phyloP scores from a whole-genome alignment of 2,797 vertebrate species.

The Philypnodon macrostomus region DNA sequence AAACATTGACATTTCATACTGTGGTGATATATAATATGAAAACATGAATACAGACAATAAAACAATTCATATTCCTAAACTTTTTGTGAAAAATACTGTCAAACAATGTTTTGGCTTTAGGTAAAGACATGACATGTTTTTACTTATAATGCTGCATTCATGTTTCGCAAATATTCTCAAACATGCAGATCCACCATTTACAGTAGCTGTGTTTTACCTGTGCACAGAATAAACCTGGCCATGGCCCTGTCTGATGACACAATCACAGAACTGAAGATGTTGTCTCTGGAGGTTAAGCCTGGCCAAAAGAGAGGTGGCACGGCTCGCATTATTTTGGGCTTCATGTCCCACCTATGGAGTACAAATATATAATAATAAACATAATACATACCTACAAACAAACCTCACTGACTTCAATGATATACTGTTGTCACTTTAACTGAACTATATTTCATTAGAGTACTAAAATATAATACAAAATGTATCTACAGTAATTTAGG shows the following conservation, averaged over 20 bases:
- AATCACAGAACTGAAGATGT: conserved; percentile 69
- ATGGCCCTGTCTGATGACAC: conserved; percentile 60
- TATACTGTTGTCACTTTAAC: too few relatives aligned
- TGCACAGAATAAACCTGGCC: conserved; percentile 67
- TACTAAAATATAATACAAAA: too few relatives aligned
- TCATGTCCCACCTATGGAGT: conserved; percentile 27
- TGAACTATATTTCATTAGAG: too few relatives aligned
- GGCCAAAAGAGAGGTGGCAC: conserved; percentile 51
- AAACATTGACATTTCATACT: not conserved
- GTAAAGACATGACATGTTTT: too few relatives aligned
- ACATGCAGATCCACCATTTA: not conserved
- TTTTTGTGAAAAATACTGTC: too few relatives aligned
- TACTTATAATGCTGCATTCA: too few relatives aligned
- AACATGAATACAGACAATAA: not conserved
- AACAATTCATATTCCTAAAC: not conserved
- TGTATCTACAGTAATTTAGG: too few relatives aligned
- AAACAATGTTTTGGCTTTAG: too few relatives aligned
- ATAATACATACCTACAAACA: not conserved
- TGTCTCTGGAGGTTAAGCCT: conserved; percentile 64
- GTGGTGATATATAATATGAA: too few relatives aligned
- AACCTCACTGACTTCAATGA: not conserved
- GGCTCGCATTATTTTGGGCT: conserved; percentile 3
- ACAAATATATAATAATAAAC: not conserved
- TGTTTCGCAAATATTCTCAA: too few relatives aligned
- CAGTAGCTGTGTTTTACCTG: conserved; percentile 43